phyloP scores from a whole-genome alignment of 2,888 invertebrate species.

The Brachyptera risi region DNA sequence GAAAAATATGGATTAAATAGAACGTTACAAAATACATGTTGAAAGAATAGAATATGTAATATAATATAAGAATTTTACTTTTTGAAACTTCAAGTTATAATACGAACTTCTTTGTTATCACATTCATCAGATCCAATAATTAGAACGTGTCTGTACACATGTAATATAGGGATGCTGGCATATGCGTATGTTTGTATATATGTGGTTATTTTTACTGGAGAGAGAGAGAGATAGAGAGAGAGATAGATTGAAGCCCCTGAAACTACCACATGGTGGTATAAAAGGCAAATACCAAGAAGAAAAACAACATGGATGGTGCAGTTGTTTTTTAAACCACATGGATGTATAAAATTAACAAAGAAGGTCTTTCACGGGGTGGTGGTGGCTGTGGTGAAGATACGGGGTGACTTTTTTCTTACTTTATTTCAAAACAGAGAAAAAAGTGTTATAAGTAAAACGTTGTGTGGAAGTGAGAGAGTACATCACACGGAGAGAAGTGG shows the following conservation, averaged over 20 bases:
- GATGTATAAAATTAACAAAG: slow-evolving; percentile 14
- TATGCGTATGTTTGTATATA: slow-evolving; percentile 30
- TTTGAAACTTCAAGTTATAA: too few species aligned
- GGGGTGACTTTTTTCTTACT: neutral
- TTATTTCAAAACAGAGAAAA: too few species aligned
- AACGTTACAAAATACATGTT: too few species aligned
- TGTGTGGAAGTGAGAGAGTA: neutral
- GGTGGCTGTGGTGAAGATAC: neutral
- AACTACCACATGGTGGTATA: slow-evolving; percentile 25
- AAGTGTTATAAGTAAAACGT: neutral
- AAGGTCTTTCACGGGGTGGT: slow-evolving; percentile 12
- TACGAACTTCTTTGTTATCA: too few species aligned
- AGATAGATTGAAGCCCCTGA: too few species aligned
- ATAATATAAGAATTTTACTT: too few species aligned
- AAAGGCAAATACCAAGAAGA: slow-evolving; percentile 29
- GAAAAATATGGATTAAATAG: too few species aligned
- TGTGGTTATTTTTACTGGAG: slow-evolving; percentile 32
- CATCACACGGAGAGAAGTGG: neutral
- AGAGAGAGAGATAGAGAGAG: too few species aligned
- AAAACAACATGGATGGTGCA: slow-evolving; percentile 12
- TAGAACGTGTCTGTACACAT: too few species aligned
- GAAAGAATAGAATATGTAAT: too few species aligned
- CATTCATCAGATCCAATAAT: too few species aligned
- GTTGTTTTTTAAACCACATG: slow-evolving; percentile 1
- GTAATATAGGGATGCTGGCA: slow-evolving; percentile 23